Base-by-base conservation (phyloP, 2,888 invertebrate species). In the Tetragonisca angustula region DNA sequence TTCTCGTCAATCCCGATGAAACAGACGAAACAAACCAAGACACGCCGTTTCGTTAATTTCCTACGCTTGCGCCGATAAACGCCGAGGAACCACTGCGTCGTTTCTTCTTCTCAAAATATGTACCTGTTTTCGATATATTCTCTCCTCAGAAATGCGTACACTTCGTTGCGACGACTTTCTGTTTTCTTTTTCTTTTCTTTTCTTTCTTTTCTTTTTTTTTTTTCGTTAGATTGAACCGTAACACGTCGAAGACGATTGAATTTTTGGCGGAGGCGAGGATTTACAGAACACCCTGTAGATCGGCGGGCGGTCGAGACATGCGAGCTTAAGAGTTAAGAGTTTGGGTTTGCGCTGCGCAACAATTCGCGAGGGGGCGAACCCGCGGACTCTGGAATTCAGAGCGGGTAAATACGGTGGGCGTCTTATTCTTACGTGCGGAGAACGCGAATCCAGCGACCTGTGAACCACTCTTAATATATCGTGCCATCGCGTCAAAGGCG, bases 331-430 rank as follows among this genome's bases (percentile, higher is more conserved):
- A 90, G 88, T 91, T 88, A 90, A 91, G 92, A 92, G 91, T 91
- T 91, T 88, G 89, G 88, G 86, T 91, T 88, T 91, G 89, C 88
- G 89, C 90, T 91, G 87, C 88, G 92, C 91, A 91, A 91, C 89
- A 89, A 92, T 90, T 92, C 90, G 89, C 91, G 91, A 91, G 91
- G 91, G 91, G 91, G 91, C 91, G 91, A 92, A 90, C 89, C 43
- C 88, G 82, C 90, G 85, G 84, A 89, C 91, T 90, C 79, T 87
- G 92, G 92, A 93, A 93, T 93, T 92, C 90, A 90, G 91, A 91
- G 84, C 91, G 92, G 88, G 92, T 92, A 93, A 92, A 93, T 92
- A 92, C 89, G 86, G 91, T 91, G 91, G 91, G 92, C 91, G 92
- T 88, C 85, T 86, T 85, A 84, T 79, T 88, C 90, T 89, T 90